These are phyloP conservation scores for Rhingia rostrata DNA, from an alignment of 2,888 invertebrate genomes.

Conservation along the genomic window DNA sequence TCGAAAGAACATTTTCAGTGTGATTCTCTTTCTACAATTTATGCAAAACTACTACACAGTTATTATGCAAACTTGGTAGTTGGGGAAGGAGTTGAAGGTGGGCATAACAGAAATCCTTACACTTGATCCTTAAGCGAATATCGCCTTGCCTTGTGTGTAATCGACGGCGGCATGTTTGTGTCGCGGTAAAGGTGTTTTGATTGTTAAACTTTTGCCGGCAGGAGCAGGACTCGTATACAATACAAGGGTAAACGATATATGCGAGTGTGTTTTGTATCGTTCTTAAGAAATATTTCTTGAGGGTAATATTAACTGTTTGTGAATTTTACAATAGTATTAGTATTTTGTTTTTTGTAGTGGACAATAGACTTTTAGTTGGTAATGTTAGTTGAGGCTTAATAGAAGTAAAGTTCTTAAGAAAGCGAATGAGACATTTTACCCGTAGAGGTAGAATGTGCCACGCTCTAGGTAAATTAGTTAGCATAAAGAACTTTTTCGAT, in stretches of 20 bases:
- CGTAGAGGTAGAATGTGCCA: conserved; percentile 32
- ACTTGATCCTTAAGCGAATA: conserved; percentile 72
- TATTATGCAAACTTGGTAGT: conserved; percentile 58
- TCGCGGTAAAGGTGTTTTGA: conserved; percentile 67
- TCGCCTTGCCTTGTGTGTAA: conserved; percentile 62
- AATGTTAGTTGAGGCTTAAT: conserved; percentile 21
- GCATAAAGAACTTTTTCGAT: too few species aligned
- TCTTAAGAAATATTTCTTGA: not conserved
- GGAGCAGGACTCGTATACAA: conserved; percentile 26
- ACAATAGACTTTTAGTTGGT: not conserved
- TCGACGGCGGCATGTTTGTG: conserved; percentile 66
- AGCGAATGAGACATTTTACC: not conserved
- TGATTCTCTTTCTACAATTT: conserved; percentile 30
- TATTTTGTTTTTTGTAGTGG: conserved; percentile 24
- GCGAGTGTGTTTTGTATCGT: conserved; percentile 11
- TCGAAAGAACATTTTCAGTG: conserved; percentile 38
- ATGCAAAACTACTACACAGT: conserved; percentile 68
- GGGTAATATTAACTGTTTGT: conserved; percentile 41
- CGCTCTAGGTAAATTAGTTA: not conserved
- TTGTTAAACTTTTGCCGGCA: conserved; percentile 65
- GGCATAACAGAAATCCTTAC: conserved; percentile 66
- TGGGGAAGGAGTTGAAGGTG: not conserved
- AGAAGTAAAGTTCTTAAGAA: conserved; percentile 9
- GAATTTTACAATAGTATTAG: not conserved
- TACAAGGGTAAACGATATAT: conserved; percentile 34